phyloP scores from a whole-genome alignment of 2,888 invertebrate species.

The Heliconius hortense region DNA sequence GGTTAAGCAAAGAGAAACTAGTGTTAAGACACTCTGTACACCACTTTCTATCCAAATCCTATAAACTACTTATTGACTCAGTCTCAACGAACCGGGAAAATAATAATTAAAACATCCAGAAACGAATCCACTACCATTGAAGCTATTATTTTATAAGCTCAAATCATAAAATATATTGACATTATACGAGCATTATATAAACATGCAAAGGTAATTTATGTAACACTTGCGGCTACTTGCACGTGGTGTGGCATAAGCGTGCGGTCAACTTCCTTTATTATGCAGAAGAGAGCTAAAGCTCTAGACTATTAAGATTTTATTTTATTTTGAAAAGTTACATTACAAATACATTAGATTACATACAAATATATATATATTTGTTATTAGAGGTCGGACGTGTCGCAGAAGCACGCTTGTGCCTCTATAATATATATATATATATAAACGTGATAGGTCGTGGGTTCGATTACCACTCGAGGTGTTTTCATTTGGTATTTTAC shows the following conservation, averaged over 20 bases:
- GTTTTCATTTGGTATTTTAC: too few relatives aligned
- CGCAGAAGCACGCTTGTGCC: too few relatives aligned
- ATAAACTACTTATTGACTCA: too few relatives aligned
- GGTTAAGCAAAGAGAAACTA: too few relatives aligned
- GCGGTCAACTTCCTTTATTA: constrained; percentile 2
- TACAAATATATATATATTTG: not conserved
- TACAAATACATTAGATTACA: not conserved
- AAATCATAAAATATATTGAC: not conserved
- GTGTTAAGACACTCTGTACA: too few relatives aligned
- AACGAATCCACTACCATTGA: not conserved
- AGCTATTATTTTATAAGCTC: not conserved
- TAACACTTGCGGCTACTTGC: constrained; percentile 12
- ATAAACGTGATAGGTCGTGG: too few relatives aligned
- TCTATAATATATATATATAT: too few relatives aligned
- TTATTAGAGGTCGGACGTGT: too few relatives aligned
- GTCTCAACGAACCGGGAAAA: too few relatives aligned
- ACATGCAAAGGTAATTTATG: constrained; percentile 12
- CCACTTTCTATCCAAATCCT: too few relatives aligned
- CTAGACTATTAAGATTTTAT: not conserved
- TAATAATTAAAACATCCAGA: too few relatives aligned
- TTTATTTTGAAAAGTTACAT: not conserved
- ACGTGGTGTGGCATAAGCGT: not conserved
- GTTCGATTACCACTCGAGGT: too few relatives aligned
- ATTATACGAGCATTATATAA: not conserved
- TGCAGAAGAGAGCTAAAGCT: not conserved